These are phyloP conservation scores for Benthosema pterotum DNA, from an alignment of 2,797 vertebrate species.

Conservation along the genomic window DNA sequence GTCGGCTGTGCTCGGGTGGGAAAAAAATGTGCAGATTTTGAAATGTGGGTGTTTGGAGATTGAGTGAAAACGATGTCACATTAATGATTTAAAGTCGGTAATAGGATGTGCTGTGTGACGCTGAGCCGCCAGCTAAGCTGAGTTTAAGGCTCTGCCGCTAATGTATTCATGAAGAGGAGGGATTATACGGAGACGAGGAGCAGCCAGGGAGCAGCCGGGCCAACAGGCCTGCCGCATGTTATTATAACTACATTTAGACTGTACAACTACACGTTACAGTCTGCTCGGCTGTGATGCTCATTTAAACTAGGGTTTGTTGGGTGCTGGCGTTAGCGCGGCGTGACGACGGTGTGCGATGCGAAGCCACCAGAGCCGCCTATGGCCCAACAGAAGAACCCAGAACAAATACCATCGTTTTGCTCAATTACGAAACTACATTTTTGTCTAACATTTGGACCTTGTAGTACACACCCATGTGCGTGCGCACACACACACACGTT, in stretches of 20 bases:
- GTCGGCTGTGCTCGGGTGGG: slow-evolving; percentile 56
- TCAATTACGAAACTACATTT: neutral
- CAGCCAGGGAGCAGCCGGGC: slow-evolving; percentile 37
- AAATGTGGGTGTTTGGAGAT: slow-evolving; percentile 82
- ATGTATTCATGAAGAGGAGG: slow-evolving; percentile 87
- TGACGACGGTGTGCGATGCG: too few species aligned
- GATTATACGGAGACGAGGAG: slow-evolving; percentile 67
- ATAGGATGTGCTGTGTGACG: slow-evolving; percentile 87
- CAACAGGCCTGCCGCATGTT: slow-evolving; percentile 66
- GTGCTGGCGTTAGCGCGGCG: too few species aligned
- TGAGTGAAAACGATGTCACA: slow-evolving; percentile 85
- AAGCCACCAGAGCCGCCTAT: too few species aligned
- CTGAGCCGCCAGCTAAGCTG: slow-evolving; percentile 83
- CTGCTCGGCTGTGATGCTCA: neutral
- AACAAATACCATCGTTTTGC: neutral
- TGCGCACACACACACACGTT: too few species aligned
- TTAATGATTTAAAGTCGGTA: slow-evolving; percentile 87
- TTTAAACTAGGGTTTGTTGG: neutral
- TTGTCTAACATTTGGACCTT: too few species aligned
- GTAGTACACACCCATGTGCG: too few species aligned
- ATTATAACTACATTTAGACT: slow-evolving; percentile 43
- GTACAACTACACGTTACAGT: neutral
- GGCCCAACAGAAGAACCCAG: neutral
- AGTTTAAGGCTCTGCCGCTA: slow-evolving; percentile 80
- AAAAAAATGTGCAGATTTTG: slow-evolving; percentile 67